Base-by-base conservation (phyloP, 2,113 vertebrate species). In the Odobenus rosmarus region DNA sequence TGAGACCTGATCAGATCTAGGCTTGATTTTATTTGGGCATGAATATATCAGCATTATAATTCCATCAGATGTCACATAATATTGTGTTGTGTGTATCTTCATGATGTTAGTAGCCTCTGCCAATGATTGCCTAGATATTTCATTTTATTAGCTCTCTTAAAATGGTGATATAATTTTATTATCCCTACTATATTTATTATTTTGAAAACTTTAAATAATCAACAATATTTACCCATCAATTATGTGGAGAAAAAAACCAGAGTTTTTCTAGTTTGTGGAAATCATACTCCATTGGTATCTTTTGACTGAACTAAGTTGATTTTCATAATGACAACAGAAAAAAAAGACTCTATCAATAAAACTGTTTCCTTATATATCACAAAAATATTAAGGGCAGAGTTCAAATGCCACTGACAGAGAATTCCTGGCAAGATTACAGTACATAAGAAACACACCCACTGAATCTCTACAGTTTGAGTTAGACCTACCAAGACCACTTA, bases 401-500 rank as follows among this genome's bases (percentile, higher is more conserved):
- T 81, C 59, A 94, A 59, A 93, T 69, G 59, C 81, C 64, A 14
- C 21, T 96, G 36, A 67, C n/a, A 97, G 46, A 28, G 31, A 88
- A 61, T 83, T 36, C 33, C 15, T 87, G 42, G 18, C 55, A 80
- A 69, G 36, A 95, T 51, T 86, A 24, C 2, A 91, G 21, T 51
- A 13, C 13, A 36, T 72, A 79, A 79, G 67, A 95, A 91, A 59
- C 2, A 88, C 0, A 67, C 4, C 3, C 10, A 46, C 28, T 53
- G 23, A 86, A 89, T 59, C 72, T 85, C 33, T 62, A 31, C 12
- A 33, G 42, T 67, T 96, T 95, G 57, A 95, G 88, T 96, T 82
- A 89, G 31, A 91, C 62, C 67, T 74, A 82, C 14, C 72, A 93
- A 96, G 90, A 96, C 21, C 71, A 53, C 24, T 86, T 83, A 42